Percentiles rank a stretch among this genome's conserved stretches.
These are phyloP conservation scores for Sarcophaga carnaria DNA, from an alignment of 2,888 invertebrate genomes.

Conservation along the genomic window DNA sequence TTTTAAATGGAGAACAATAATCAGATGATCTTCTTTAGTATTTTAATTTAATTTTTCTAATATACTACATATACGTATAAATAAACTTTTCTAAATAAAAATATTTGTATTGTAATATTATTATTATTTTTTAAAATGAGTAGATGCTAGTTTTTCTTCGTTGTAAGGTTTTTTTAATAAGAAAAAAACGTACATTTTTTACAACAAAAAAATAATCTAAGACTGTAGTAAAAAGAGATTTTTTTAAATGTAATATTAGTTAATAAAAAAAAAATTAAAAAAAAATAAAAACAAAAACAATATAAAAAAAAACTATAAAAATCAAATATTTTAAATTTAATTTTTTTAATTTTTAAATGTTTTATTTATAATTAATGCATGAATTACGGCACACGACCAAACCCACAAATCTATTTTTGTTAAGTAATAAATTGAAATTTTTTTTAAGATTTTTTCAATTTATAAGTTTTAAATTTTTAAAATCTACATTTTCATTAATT, in stretches of 20 bases:
- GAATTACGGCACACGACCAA: conserved; percentile 63
- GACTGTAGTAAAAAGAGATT: conserved; percentile 36
- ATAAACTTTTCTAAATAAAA: neutral
- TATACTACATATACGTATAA: neutral
- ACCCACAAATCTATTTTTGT: conserved; percentile 53
- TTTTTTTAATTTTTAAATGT: conserved; percentile 3
- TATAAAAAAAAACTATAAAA: neutral
- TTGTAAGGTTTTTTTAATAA: conserved; percentile 13
- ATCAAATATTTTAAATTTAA: conserved; percentile 7
- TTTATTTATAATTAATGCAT: neutral
- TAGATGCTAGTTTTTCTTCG: conserved; percentile 75
- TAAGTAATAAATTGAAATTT: neutral
- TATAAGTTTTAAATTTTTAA: too few relatives aligned
- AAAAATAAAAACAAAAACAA: neutral
- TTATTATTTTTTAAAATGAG: conserved; percentile 73
- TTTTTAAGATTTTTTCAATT: too few relatives aligned
- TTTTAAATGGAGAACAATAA: conserved; percentile 28
- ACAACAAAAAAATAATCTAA: conserved; percentile 36
- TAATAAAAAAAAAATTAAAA: neutral
- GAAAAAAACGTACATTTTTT: neutral
- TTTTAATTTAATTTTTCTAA: conserved; percentile 45
- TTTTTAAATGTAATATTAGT: neutral
- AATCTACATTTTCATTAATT: neutral
- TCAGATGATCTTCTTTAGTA: conserved; percentile 53
- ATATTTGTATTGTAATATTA: conserved; percentile 37